These are phyloP conservation scores for Semicossyphus pulcher DNA, from an alignment of 2,113 vertebrate species.

Conservation along the genomic window DNA sequence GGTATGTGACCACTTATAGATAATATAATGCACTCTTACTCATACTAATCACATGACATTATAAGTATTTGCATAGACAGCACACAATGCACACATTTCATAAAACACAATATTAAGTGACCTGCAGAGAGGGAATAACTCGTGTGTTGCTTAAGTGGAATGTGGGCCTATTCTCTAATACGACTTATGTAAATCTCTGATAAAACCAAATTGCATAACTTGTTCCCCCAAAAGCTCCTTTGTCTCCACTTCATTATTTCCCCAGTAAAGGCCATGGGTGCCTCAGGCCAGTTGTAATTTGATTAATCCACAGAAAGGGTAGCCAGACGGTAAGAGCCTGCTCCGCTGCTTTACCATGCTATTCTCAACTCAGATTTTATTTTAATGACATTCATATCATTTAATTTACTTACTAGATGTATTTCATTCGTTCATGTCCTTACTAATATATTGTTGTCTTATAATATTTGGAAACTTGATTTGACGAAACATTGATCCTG, in stretches of 20 bases:
- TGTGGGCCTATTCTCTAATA: conserved; percentile 65
- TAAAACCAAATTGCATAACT: conserved; percentile 76
- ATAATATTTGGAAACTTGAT: background rate
- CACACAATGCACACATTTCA: conserved; percentile 7
- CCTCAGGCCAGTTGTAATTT: conserved; percentile 58
- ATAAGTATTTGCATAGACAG: background rate
- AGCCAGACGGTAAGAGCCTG: conserved; percentile 71
- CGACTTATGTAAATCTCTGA: conserved; percentile 81
- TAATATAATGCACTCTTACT: background rate
- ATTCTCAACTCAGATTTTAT: conserved; percentile 9
- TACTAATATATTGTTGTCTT: background rate
- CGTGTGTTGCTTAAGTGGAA: conserved; percentile 49
- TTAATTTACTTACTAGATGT: background rate
- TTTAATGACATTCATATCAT: background rate
- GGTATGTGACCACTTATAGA: background rate
- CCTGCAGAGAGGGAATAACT: conserved; percentile 7
- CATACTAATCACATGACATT: background rate
- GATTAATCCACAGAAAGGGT: conserved; percentile 68
- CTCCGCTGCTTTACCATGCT: conserved; percentile 33
- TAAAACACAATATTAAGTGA: conserved; percentile 2
- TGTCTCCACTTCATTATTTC: conserved; percentile 69
- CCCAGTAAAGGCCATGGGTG: conserved; percentile 62
- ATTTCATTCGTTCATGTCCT: background rate
- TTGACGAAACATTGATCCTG: background rate
- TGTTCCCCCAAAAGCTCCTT: conserved; percentile 74